Evolutionary conservation across 2,888 invertebrate genomes (phyloP), one percentile per base, ranked within the genome.

Genomic region (Microctonus brassicae): DNA sequence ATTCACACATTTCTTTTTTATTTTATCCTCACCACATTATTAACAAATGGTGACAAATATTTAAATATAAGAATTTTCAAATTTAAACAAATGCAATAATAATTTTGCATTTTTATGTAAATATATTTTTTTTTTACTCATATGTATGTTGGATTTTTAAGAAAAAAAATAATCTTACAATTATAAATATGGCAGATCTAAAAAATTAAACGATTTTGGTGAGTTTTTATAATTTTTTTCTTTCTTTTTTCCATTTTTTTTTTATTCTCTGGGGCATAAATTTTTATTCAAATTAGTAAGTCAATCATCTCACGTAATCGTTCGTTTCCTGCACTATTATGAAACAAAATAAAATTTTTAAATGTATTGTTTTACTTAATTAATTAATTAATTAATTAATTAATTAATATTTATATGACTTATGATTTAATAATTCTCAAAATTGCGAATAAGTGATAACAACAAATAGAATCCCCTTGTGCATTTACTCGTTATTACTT

Each of bases 101-200:
- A 39, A 42, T 39, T 63, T 62, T 20, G 52, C 58, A 68, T 58
- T 47, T 68, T 47, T 13, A 58, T 36, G 60, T 34, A 2, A 73
- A 76, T 74, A 71, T 68, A 69, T 76, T 77, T 73, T 78, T n/a
- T n/a, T n/a, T n/a, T n/a, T n/a, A n/a, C n/a, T n/a, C n/a, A n/a
- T n/a, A n/a, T n/a, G n/a, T n/a, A n/a, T n/a, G n/a, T n/a, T n/a
- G n/a, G n/a, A n/a, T n/a, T n/a, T n/a, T n/a, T n/a, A n/a, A n/a
- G n/a, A n/a, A n/a, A n/a, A n/a, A 79, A 78, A 57, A 78, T 77
- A 73, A 75, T 75, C 76, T 76, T 82, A 81, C 73, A 78, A 73
- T 80, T 80, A 82, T 76, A 80, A 80, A 80, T 84, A 84, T 84
- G 84, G 84, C 84, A 84, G 83, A 82, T 80, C 81, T 78, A 82